Conservation (phyloP, 2,113 vertebrate species). For the Anolis carolinensis region DNA sequence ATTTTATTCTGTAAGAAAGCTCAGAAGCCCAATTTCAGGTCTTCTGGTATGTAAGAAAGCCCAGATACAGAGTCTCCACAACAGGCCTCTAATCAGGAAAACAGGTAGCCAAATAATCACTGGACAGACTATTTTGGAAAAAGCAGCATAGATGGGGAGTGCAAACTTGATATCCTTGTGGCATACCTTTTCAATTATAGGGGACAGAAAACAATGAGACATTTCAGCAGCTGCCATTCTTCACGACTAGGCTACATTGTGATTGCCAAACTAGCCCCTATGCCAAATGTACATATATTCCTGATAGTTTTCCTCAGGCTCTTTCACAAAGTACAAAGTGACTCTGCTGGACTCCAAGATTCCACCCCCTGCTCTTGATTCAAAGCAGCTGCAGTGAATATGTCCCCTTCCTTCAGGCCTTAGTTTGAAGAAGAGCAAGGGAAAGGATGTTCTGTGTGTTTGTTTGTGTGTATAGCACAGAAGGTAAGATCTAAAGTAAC, state of each 20-base stretch:
- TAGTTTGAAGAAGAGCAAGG: not conserved
- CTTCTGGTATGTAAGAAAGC: not conserved
- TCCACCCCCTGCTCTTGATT: too few relatives aligned
- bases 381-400: not conserved
- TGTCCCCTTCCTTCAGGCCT: not conserved
- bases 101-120: not conserved
- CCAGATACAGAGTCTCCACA: not conserved
- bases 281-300: not conserved
- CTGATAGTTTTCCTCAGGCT: not conserved
- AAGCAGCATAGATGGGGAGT: not conserved
- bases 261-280: not conserved
- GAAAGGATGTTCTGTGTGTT: not conserved
- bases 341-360: not conserved
- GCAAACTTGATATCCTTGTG: not conserved
- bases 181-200: not conserved
- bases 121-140: not conserved
- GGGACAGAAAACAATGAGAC: not conserved
- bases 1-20: not conserved
- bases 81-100: not conserved
- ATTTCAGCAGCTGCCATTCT: not conserved
- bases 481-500: not conserved
- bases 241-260: not conserved
- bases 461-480: not conserved
- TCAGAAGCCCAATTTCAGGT: not conserved
- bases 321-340: not conserved